Evolutionary conservation across 1,140 invertebrate species (phyloP).

Genomic region (Zaprionus camerounensis): DNA sequence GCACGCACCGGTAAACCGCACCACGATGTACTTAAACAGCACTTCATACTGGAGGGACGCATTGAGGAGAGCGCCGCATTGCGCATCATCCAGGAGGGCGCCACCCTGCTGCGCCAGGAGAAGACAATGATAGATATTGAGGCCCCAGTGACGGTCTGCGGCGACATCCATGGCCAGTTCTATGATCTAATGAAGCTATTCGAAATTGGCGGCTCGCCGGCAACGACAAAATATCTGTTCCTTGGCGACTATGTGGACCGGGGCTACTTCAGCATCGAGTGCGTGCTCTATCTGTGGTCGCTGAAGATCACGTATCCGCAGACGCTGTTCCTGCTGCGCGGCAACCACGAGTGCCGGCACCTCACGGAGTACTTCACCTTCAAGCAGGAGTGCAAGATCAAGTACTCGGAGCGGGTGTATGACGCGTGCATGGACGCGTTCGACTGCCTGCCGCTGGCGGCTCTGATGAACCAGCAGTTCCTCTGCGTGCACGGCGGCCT

Average conservation of each 20-base stretch:
- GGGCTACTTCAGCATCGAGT: conserved; percentile 89
- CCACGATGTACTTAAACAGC: conserved; percentile 98
- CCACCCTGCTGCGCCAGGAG: conserved; percentile 96
- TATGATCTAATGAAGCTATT: conserved; percentile 99
- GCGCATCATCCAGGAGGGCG: conserved; percentile 99
- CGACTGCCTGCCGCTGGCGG: conserved; percentile 99
- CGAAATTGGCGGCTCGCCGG: conserved; percentile 99
- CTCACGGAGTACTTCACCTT: conserved; percentile 99
- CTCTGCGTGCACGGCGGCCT: conserved; percentile 99
- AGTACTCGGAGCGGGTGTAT: conserved; percentile 99
- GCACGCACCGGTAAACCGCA: conserved; percentile 95
- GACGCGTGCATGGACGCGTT: conserved; percentile 99
- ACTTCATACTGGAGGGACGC: conserved; percentile 99
- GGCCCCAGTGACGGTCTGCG: conserved; percentile 99
- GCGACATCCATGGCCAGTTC: conserved; percentile 99
- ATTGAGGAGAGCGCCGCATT: conserved; percentile 99
- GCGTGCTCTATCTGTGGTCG: conserved; percentile 99
- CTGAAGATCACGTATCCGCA: conserved; percentile 99
- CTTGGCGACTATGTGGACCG: conserved; percentile 99
- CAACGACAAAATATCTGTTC: conserved; percentile 99
- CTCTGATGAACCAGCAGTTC: conserved; percentile 99
- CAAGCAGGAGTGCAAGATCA: conserved; percentile 99
- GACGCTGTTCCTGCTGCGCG: conserved; percentile 99
- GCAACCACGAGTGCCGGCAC: conserved; percentile 99
- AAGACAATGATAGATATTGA: conserved; percentile 99